Evolutionary conservation across 2,113 vertebrate genomes (phyloP), one percentile per base, ranked within the genome.

Genomic region (Cettia cetti): DNA sequence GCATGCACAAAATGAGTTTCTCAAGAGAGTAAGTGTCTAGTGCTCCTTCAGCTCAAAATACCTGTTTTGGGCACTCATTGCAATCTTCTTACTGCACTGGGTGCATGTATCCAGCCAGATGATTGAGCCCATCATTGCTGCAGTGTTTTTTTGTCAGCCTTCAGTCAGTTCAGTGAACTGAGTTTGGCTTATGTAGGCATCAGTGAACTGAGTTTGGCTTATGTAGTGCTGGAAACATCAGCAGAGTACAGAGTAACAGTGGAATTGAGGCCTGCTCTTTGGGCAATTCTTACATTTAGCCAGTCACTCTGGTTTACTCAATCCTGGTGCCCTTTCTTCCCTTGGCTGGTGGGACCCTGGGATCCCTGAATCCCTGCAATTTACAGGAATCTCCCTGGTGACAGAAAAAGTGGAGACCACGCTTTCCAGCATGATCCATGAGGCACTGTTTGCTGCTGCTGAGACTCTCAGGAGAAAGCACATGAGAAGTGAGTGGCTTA

Each of bases 381-480:
- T 86, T 71, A 7, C 33, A 63, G 9, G 37, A 53, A 69, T 39
- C 21, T 89, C 18, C 22, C 37, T 44, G 65, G 22, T 40, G 27
- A 24, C 24, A 56, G 39, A 45, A 85, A 49, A 79, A 49, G 31
- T 14, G 24, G 27, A 91, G 22, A 39, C 19, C 19, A 11, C 0
- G 0, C 66, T 77, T 90, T 52, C 31, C 45, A 82, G 40, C 2
- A 4, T 0, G 2, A 23, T 53, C 18, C 8, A 3, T 6, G 11
- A 5, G 4, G 27, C 1, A 2, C 33, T 7, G 2, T 33, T 70
- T 65, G 40, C 31, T 1, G 70, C 39, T 93, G 70, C 35, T 93
- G 79, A 60, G 50, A 22, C 0, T 2, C 15, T 35, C 33, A 56
- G 6, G 5, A 71, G n/a, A 60, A 87, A 85, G 53, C 50, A 33